A percentile compares a stretch with the other conserved stretches of the same genome.
Evolutionary conservation across 37 sponge, comb jelly and placozoan species (phyloP).

Genomic region (Beroe ovata): DNA sequence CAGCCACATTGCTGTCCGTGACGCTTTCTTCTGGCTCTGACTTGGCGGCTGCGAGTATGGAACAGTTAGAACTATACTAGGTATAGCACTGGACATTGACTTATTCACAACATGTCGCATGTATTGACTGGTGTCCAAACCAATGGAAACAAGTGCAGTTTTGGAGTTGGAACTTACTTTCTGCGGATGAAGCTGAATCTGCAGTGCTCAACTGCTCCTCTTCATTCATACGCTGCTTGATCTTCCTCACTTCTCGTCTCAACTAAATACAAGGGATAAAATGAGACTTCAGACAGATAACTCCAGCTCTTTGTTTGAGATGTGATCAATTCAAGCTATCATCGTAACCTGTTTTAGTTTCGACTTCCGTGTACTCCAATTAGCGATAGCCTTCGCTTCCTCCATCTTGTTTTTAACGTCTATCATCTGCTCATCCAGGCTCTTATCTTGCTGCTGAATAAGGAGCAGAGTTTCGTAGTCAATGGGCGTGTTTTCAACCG

Average conservation of each 20-base stretch:
- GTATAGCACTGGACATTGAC: too few species aligned
- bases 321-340: too few species aligned
- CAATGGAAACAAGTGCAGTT: too few species aligned
- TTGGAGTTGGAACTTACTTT: too few species aligned
- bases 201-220: constrained; percentile 25
- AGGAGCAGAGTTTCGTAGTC: constrained; percentile 70
- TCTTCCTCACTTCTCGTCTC: constrained; percentile 32
- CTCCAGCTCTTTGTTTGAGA: too few species aligned
- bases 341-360: constrained; percentile 30
- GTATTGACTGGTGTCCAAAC: too few species aligned
- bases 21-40: constrained; percentile 24
- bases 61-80: background rate
- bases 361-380: constrained; percentile 25
- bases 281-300: too few species aligned
- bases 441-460: constrained; percentile 77
- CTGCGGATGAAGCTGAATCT: constrained; percentile 28
- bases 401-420: constrained; percentile 58
- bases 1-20: background rate
- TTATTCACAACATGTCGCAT: too few species aligned
- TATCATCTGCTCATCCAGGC: constrained; percentile 78
- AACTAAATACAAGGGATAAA: too few species aligned
- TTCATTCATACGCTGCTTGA: constrained; percentile 56
- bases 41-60: background rate
- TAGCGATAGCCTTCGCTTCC: constrained; percentile 69
- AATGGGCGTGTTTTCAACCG: constrained; percentile 26